phyloP scores from a whole-genome alignment of 2,888 invertebrate genomes.

The Drosophila ustulata region DNA sequence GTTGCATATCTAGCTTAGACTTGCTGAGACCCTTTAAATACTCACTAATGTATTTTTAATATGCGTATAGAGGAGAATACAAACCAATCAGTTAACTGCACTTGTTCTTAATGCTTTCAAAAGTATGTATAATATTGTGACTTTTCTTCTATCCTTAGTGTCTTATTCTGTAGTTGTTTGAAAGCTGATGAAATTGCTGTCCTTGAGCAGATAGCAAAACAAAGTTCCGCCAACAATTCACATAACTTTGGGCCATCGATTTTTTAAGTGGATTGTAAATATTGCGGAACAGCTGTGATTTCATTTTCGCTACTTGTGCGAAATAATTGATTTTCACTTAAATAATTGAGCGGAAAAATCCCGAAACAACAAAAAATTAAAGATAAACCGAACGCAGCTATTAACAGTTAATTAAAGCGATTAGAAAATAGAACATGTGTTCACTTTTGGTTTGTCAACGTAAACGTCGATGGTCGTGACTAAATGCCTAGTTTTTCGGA shows the following conservation, averaged over 20 bases:
- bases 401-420: constrained; percentile 18
- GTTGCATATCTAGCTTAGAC: background rate
- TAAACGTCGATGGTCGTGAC: background rate
- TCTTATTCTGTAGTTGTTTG: background rate
- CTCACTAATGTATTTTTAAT: background rate
- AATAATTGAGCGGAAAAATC: background rate
- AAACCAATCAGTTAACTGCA: background rate
- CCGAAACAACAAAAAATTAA: background rate
- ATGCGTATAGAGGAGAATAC: background rate
- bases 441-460: background rate
- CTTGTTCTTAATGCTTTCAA: background rate
- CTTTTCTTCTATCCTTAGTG: background rate
- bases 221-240: constrained; percentile 2
- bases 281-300: constrained; percentile 12
- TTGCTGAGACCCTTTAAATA: background rate
- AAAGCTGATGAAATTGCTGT: background rate
- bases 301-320: background rate
- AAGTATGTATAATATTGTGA: background rate
- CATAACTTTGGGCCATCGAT: constrained; percentile 8
- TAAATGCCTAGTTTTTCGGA: background rate
- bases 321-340: constrained; percentile 18
- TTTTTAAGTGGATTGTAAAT: constrained; percentile 9
- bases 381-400: constrained; percentile 2
- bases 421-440: constrained; percentile 13
- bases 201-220: constrained; percentile 5